Evolutionary conservation across 2,888 invertebrate genomes (phyloP).

Genomic region (Anarsia innoxiella): DNA sequence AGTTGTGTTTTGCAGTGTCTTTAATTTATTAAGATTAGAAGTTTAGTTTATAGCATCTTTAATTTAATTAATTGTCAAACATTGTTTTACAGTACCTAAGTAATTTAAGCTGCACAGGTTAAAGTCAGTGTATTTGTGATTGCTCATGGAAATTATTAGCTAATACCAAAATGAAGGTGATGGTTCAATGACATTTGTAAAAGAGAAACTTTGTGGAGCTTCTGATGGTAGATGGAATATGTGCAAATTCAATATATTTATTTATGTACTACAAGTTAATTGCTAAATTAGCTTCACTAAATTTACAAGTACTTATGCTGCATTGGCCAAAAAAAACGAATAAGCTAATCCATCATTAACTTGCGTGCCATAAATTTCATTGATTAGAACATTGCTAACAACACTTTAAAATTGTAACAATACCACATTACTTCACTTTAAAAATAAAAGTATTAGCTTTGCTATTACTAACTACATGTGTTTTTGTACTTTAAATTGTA

Average conservation of each 20-base stretch:
- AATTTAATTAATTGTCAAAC: slow-evolving; percentile 1
- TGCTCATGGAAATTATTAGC: slow-evolving; percentile 20
- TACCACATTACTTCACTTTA: too few species aligned
- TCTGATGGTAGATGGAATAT: slow-evolving; percentile 14
- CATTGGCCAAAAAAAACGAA: too few species aligned
- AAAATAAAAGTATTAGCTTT: too few species aligned
- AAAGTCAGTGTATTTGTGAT: slow-evolving; percentile 25
- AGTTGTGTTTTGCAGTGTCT: slow-evolving; percentile 4
- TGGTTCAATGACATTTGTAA: slow-evolving; percentile 18
- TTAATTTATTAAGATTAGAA: slow-evolving; percentile 4
- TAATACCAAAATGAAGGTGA: slow-evolving; percentile 25
- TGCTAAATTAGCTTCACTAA: slow-evolving; percentile 40
- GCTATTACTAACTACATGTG: too few species aligned
- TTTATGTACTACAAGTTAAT: too few species aligned
- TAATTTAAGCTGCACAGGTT: slow-evolving; percentile 18
- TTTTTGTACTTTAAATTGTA: too few species aligned
- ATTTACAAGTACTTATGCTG: too few species aligned
- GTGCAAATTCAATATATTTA: too few species aligned
- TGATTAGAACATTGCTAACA: too few species aligned
- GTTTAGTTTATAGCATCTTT: background rate
- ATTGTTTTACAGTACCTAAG: background rate
- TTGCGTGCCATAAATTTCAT: too few species aligned
- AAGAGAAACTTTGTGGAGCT: slow-evolving; percentile 21
- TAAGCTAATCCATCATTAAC: too few species aligned
- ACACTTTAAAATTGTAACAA: too few species aligned